Conservation (phyloP, 2,888 invertebrate species). For the Drosophila neotestacea region DNA sequence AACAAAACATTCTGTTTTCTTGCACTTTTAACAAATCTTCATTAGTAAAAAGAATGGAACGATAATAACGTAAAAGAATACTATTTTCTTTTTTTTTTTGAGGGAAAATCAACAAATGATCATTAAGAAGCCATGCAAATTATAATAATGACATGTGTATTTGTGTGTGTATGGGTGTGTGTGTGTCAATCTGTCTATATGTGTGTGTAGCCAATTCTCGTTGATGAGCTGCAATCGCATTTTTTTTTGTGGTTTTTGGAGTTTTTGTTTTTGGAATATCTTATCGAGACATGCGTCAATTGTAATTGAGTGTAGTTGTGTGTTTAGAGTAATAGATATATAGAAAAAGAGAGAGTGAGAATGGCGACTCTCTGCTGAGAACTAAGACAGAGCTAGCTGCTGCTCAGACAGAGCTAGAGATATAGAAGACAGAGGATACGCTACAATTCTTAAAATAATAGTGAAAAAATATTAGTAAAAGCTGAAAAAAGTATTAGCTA, state of each 20-base stretch:
- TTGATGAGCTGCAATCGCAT: conserved; percentile 15
- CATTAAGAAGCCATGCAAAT: conserved; percentile 77
- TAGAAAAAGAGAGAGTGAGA: conserved; percentile 23
- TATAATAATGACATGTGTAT: conserved; percentile 44
- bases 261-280: conserved; percentile 11
- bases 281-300: too few relatives aligned
- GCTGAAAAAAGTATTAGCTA: conserved; percentile 51
- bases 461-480: conserved; percentile 55
- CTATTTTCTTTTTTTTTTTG: conserved; percentile 9
- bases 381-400: conserved; percentile 36
- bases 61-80: conserved; percentile 12
- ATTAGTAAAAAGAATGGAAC: conserved; percentile 37
- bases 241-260: neutral
- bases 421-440: conserved; percentile 18
- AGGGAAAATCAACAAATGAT: conserved; percentile 53
- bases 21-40: conserved; percentile 43
- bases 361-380: conserved; percentile 26
- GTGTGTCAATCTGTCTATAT: conserved; percentile 12
- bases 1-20: conserved; percentile 37
- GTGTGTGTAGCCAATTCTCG: conserved; percentile 22
- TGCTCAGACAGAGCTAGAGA: conserved; percentile 26
- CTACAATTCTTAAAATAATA: conserved; percentile 38
- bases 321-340: conserved; percentile 26
- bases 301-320: conserved; percentile 11
- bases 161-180: conserved; percentile 12